Conservation (phyloP, 2,888 invertebrate species). For the Phaonia tiefii region DNA sequence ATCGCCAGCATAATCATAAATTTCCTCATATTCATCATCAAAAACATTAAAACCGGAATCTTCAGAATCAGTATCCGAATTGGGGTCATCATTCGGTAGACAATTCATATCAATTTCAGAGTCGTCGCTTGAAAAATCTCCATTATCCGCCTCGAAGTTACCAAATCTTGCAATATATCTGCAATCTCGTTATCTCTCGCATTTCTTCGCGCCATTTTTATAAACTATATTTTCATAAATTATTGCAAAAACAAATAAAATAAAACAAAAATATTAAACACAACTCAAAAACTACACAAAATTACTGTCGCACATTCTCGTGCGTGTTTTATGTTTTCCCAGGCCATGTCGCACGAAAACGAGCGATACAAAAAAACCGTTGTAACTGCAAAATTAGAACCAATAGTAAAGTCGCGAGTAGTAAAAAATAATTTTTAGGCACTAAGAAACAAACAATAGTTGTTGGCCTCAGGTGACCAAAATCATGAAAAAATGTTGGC, state of each 20-base stretch:
- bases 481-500: slow-evolving; percentile 27
- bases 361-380: slow-evolving; percentile 40
- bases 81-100: slow-evolving; percentile 43
- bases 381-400: slow-evolving; percentile 38
- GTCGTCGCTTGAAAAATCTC: slow-evolving; percentile 6
- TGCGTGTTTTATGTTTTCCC: slow-evolving; percentile 3
- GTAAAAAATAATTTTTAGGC: slow-evolving; percentile 32
- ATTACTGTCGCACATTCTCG: not conserved
- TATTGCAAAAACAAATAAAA: not conserved
- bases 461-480: slow-evolving; percentile 35
- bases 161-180: slow-evolving; percentile 39
- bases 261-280: not conserved
- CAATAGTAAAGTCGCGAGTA: slow-evolving; percentile 33
- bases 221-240: not conserved
- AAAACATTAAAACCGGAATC: slow-evolving; percentile 42
- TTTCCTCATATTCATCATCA: slow-evolving; percentile 48
- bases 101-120: slow-evolving; percentile 35
- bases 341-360: slow-evolving; percentile 39
- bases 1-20: slow-evolving; percentile 54
- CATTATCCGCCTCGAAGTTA: slow-evolving; percentile 31
- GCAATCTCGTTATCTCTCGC: slow-evolving; percentile 17
- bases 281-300: not conserved
- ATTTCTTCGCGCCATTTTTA: not conserved
- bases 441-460: slow-evolving; percentile 34
- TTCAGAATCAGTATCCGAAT: slow-evolving; percentile 40